phyloP scores from a whole-genome alignment of 2,113 vertebrate species.

The Microcebus murinus region DNA sequence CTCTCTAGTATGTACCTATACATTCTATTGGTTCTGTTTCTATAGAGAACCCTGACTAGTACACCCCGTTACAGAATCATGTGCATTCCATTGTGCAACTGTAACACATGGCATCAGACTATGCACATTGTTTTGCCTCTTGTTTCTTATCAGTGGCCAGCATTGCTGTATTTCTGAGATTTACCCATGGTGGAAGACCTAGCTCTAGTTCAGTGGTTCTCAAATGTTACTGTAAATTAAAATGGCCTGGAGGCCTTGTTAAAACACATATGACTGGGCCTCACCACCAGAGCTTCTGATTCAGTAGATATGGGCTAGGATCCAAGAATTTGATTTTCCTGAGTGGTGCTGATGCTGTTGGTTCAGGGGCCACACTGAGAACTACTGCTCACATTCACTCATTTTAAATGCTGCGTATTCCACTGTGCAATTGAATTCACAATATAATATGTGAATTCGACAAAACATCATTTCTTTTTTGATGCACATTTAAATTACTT shows the following conservation, averaged over 20 bases:
- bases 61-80: not conserved
- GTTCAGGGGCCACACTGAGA: not conserved
- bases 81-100: not conserved
- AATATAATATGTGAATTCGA: not conserved
- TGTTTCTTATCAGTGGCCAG: not conserved
- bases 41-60: too few species aligned
- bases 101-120: not conserved
- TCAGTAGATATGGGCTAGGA: not conserved
- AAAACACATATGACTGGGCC: not conserved
- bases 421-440: not conserved
- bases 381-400: not conserved
- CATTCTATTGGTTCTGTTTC: not conserved
- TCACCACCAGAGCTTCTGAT: not conserved
- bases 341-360: not conserved
- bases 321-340: not conserved
- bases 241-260: not conserved
- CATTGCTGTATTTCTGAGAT: not conserved
- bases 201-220: not conserved
- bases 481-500: not conserved
- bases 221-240: not conserved
- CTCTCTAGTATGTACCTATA: not conserved
- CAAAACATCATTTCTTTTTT: not conserved
- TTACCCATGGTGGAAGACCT: too few species aligned
- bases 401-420: not conserved
- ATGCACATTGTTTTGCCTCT: not conserved